Evolutionary conservation across 1,140 invertebrate genomes (phyloP).

Genomic region (Euura lappo): DNA sequence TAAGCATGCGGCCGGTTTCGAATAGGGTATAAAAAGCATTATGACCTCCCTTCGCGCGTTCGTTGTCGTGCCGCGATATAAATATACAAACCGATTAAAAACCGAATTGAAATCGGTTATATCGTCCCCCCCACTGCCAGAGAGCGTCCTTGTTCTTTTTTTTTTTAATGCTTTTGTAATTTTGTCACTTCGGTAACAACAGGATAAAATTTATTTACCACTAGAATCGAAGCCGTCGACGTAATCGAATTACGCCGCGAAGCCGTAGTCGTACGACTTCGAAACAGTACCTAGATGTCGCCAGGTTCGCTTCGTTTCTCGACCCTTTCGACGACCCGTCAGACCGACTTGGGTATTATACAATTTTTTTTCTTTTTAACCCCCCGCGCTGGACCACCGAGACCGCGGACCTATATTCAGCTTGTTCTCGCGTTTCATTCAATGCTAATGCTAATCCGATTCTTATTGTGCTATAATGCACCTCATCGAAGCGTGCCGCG

Average conservation of each 20-base stretch:
- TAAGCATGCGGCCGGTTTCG: not conserved
- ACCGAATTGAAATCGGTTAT: too few species aligned
- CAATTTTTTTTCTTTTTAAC: constrained; percentile 11
- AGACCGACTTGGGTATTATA: not conserved
- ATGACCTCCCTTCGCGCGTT: not conserved
- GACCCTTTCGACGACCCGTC: not conserved
- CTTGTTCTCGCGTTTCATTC: constrained; percentile 51
- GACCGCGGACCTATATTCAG: constrained; percentile 46
- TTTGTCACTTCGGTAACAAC: too few species aligned
- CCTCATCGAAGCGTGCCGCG: constrained; percentile 22
- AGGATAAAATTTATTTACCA: too few species aligned
- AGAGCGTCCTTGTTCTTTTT: too few species aligned
- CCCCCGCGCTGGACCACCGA: constrained; percentile 27
- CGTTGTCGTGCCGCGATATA: not conserved
- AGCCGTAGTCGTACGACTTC: not conserved
- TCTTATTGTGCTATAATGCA: constrained; percentile 62
- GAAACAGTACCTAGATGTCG: not conserved
- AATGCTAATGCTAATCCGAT: constrained; percentile 62
- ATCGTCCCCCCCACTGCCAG: too few species aligned
- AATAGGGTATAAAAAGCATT: not conserved
- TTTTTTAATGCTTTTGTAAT: too few species aligned
- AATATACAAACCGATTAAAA: too few species aligned
- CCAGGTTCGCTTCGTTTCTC: not conserved
- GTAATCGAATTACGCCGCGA: not conserved
- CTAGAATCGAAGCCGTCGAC: not conserved